phyloP scores from a whole-genome alignment of 2,113 vertebrate genomes.

The Otocyon megalotis region DNA sequence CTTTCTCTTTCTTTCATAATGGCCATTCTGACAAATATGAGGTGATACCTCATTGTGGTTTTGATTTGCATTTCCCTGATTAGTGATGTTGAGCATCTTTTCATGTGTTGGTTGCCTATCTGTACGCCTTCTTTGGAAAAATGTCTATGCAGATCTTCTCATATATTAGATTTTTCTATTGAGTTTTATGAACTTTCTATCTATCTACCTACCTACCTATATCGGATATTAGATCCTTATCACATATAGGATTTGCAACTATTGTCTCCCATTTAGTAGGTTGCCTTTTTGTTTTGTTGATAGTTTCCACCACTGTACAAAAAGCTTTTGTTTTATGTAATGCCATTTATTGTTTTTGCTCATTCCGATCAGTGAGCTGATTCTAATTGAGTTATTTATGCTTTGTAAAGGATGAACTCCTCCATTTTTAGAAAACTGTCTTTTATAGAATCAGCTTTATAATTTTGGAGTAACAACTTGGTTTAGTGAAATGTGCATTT shows the following conservation, averaged over 20 bases:
- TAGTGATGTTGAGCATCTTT: neutral
- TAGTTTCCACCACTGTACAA: neutral
- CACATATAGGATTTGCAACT: neutral
- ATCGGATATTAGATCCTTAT: neutral
- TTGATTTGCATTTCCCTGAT: neutral
- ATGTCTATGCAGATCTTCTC: neutral
- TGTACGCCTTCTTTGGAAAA: neutral
- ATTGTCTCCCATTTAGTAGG: neutral
- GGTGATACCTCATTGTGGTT: neutral
- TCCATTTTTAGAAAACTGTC: constrained; percentile 11
- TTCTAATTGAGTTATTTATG: constrained; percentile 26
- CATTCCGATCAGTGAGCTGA: neutral
- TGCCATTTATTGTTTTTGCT: neutral
- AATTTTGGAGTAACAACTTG: neutral
- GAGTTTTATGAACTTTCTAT: neutral
- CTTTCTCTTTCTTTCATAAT: neutral
- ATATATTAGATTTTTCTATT: neutral
- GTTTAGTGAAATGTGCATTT: constrained; percentile 1
- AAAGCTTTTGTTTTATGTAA: neutral
- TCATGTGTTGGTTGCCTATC: neutral
- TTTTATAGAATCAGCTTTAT: neutral
- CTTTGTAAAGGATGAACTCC: neutral
- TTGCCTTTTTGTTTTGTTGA: neutral
- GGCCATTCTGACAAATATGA: neutral
- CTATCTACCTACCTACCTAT: neutral